These are phyloP conservation scores for Calephelis perditalis DNA, from an alignment of 2,888 invertebrate genomes.

Conservation along the genomic window DNA sequence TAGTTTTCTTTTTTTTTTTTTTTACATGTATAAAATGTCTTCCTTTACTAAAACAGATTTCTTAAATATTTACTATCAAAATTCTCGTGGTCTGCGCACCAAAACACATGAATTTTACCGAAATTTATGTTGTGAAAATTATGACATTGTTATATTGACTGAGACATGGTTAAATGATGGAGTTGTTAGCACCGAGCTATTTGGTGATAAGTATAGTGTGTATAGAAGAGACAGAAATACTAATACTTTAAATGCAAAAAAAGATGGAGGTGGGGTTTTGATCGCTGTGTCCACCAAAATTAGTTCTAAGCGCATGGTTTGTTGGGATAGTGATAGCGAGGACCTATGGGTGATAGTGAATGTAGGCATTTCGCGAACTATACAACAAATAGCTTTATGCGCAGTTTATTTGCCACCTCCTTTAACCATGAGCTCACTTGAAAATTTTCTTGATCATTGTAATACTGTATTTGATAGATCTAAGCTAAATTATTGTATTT, in stretches of 20 bases:
- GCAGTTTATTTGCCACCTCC: not conserved
- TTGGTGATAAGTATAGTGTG: conserved; percentile 26
- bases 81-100: conserved; percentile 26
- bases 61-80: conserved; percentile 26
- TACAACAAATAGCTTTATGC: not conserved
- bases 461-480: conserved; percentile 7
- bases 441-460: conserved; percentile 14
- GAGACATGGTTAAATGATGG: conserved; percentile 11
- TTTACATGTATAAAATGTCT: not conserved
- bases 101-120: conserved; percentile 25
- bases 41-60: not conserved
- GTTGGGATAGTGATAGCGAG: not conserved
- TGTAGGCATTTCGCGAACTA: too few relatives aligned
- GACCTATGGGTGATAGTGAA: too few relatives aligned
- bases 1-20: too few relatives aligned
- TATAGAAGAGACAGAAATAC: conserved; percentile 27
- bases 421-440: not conserved
- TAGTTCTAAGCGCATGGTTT: not conserved
- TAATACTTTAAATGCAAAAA: conserved; percentile 11
- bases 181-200: conserved; percentile 23
- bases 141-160: conserved; percentile 17
- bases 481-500: not conserved
- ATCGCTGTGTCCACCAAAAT: not conserved
- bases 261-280: not conserved
- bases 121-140: conserved; percentile 23